These are phyloP conservation scores for Idaea aversata DNA, from an alignment of 2,888 invertebrate genomes.

Conservation along the genomic window DNA sequence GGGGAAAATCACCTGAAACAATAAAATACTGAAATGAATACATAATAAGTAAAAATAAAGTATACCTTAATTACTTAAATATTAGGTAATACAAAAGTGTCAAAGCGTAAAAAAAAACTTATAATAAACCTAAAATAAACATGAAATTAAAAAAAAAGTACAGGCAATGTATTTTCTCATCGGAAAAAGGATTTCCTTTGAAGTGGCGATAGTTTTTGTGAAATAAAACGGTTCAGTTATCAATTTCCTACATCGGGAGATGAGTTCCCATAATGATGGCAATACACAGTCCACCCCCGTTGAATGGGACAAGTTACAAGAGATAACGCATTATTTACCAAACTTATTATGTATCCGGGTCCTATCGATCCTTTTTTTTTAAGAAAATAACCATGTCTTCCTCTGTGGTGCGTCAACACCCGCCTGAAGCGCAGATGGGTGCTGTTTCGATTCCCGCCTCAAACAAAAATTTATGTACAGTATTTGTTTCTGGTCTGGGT, in stretches of 20 bases:
- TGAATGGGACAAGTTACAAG: slow-evolving; percentile 32
- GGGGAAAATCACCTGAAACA: too few relatives aligned
- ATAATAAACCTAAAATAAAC: background rate
- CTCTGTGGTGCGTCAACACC: too few relatives aligned
- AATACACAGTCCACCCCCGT: slow-evolving; percentile 52
- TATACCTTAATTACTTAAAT: slow-evolving; percentile 3
- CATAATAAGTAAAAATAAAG: too few relatives aligned
- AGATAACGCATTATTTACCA: background rate
- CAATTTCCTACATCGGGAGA: slow-evolving; percentile 69
- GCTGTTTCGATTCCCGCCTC: too few relatives aligned
- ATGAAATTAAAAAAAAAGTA: background rate
- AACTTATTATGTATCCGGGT: too few relatives aligned
- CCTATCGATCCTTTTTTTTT: too few relatives aligned
- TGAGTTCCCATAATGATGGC: slow-evolving; percentile 75
- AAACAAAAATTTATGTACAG: too few relatives aligned
- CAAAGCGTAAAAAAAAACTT: slow-evolving; percentile 2
- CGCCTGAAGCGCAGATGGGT: too few relatives aligned
- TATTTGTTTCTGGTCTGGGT: too few relatives aligned
- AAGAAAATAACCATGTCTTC: too few relatives aligned
- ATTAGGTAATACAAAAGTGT: background rate
- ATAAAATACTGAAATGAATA: too few relatives aligned
- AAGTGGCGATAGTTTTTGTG: slow-evolving; percentile 40
- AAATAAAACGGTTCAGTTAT: slow-evolving; percentile 65
- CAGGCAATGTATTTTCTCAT: slow-evolving; percentile 10
- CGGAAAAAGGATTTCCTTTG: slow-evolving; percentile 26